Evolutionary conservation across 2,113 vertebrate species (phyloP).

Genomic region (Mesembrinibis cayennensis): DNA sequence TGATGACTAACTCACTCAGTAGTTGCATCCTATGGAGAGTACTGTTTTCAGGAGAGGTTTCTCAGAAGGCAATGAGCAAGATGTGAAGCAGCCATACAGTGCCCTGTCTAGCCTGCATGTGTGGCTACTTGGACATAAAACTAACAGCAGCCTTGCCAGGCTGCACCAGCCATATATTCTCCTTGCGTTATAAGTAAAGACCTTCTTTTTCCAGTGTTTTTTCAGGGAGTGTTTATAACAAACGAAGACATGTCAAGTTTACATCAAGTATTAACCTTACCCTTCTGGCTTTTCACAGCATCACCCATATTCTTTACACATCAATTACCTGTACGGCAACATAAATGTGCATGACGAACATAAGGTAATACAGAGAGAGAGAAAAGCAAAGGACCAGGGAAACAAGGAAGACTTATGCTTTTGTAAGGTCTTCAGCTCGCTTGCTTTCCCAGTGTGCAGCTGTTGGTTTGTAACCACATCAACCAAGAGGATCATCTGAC

Average conservation of each 20-base stretch:
- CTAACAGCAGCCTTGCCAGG: not conserved
- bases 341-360: not conserved
- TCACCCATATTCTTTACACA: not conserved
- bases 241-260: not conserved
- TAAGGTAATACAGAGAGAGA: not conserved
- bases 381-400: not conserved
- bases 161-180: not conserved
- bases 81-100: not conserved
- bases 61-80: not conserved
- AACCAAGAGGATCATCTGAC: not conserved
- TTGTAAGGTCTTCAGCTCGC: not conserved
- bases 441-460: not conserved
- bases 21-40: not conserved
- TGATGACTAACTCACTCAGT: not conserved
- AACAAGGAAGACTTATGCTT: not conserved
- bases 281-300: not conserved
- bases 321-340: not conserved
- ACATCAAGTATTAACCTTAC: not conserved
- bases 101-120: not conserved
- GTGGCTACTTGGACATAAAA: not conserved
- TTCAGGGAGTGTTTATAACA: not conserved
- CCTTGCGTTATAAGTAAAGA: not conserved
- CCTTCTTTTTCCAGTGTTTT: not conserved
- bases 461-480: conserved; percentile 23
- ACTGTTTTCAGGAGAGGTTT: not conserved